phyloP scores from a whole-genome alignment of 2,797 vertebrate genomes.

The Sebastolobus alascanus region DNA sequence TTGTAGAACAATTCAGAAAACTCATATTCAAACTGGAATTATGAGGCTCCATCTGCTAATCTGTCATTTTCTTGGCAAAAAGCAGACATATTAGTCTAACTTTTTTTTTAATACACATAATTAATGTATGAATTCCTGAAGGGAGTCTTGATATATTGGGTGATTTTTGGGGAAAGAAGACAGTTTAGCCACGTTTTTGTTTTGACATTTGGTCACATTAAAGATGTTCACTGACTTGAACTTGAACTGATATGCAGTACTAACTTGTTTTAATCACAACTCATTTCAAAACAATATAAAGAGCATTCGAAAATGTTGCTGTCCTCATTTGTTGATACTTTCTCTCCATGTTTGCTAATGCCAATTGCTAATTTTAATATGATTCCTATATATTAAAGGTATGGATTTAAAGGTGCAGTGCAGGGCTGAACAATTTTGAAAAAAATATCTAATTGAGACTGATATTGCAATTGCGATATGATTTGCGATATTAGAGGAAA shows the following conservation, averaged over 20 bases:
- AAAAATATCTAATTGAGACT: too few species aligned
- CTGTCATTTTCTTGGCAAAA: background rate
- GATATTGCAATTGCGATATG: too few species aligned
- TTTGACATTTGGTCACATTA: background rate
- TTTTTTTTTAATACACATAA: background rate
- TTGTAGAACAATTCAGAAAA: background rate
- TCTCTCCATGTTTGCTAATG: background rate
- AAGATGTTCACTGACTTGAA: background rate
- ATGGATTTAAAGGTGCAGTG: too few species aligned
- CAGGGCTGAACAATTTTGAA: too few species aligned
- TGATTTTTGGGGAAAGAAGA: background rate
- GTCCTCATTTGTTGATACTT: background rate
- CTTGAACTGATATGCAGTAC: background rate
- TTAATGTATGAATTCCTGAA: background rate
- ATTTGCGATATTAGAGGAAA: too few species aligned
- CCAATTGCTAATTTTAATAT: background rate
- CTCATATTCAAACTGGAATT: conserved; percentile 2
- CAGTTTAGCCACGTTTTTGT: background rate
- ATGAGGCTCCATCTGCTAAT: background rate
- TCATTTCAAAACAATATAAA: background rate
- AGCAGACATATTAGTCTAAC: background rate
- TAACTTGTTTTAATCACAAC: background rate
- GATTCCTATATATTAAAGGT: background rate
- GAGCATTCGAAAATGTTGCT: background rate
- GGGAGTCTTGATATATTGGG: background rate